Evolutionary conservation across 2,797 vertebrate genomes (phyloP).

Genomic region (Gadopsis bispinosus): DNA sequence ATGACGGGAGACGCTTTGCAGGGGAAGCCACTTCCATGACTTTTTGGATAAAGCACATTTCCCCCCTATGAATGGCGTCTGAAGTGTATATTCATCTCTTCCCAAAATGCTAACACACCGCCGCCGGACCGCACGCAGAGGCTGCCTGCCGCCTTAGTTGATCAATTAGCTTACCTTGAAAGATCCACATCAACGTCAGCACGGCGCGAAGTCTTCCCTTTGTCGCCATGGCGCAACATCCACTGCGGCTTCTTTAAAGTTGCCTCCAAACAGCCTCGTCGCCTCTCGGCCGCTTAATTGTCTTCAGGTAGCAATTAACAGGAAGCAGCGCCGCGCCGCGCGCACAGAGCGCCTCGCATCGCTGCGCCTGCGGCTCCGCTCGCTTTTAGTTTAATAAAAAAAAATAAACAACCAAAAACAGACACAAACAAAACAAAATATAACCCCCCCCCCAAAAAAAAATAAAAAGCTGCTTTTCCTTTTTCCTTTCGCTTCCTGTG

Average conservation of each 20-base stretch:
- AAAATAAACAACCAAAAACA: too few relatives aligned
- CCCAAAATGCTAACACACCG: background rate
- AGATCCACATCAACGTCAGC: conserved; percentile 77
- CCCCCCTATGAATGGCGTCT: background rate
- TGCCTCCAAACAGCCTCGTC: conserved; percentile 19
- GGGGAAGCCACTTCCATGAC: background rate
- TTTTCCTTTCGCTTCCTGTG: background rate
- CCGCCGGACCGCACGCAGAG: background rate
- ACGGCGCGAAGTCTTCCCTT: conserved; percentile 73
- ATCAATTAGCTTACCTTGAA: conserved; percentile 80
- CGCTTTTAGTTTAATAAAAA: too few relatives aligned
- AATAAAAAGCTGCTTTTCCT: background rate
- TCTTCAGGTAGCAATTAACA: conserved; percentile 66
- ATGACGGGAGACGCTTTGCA: background rate
- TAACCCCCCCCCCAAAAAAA: too few relatives aligned
- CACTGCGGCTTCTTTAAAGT: conserved; percentile 68
- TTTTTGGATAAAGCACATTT: background rate
- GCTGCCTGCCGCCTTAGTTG: background rate
- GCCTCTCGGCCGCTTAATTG: conserved; percentile 30
- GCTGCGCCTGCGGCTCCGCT: too few relatives aligned
- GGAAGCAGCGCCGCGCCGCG: conserved; percentile 25
- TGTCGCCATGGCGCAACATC: conserved; percentile 82
- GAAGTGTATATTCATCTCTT: background rate
- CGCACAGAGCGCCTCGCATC: background rate
- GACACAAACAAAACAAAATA: too few relatives aligned